Percentiles rank a stretch among this genome's conserved stretches.
Evolutionary conservation across 1,140 invertebrate genomes (phyloP).

Genomic region (Steinernema feltiae): DNA sequence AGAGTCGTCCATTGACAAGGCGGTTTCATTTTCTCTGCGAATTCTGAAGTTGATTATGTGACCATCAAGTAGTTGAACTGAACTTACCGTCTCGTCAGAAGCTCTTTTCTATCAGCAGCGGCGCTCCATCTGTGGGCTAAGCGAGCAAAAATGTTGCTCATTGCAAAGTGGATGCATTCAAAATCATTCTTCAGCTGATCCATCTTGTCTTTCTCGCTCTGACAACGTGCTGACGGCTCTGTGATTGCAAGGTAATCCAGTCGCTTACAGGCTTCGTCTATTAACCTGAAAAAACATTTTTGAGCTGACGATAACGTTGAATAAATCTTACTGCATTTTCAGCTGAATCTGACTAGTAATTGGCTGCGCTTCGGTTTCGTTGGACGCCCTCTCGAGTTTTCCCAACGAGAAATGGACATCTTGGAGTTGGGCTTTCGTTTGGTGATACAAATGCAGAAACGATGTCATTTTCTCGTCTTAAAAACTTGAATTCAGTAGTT

Average conservation of each 20-base stretch:
- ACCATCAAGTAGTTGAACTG: not conserved
- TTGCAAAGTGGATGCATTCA: conserved; percentile 75
- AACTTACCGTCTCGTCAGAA: conserved; percentile 67
- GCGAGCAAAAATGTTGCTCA: conserved; percentile 69
- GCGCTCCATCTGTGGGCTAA: conserved; percentile 69
- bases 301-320: too few species aligned
- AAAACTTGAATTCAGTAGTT: too few species aligned
- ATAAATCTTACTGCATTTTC: conserved; percentile 42
- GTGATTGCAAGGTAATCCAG: conserved; percentile 83
- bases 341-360: conserved; percentile 38
- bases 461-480: too few species aligned
- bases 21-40: conserved; percentile 68
- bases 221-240: conserved; percentile 76
- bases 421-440: conserved; percentile 41
- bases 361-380: conserved; percentile 51
- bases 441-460: too few species aligned
- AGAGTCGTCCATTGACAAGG: conserved; percentile 80
- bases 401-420: conserved; percentile 40
- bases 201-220: conserved; percentile 80
- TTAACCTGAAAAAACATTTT: conserved; percentile 34
- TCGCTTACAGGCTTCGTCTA: conserved; percentile 71
- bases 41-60: conserved; percentile 59
- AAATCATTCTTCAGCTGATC: conserved; percentile 93
- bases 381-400: conserved; percentile 39
- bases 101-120: conserved; percentile 74